Evolutionary conservation across 1,140 invertebrate species (phyloP).

Genomic region (Bacillus rossius): DNA sequence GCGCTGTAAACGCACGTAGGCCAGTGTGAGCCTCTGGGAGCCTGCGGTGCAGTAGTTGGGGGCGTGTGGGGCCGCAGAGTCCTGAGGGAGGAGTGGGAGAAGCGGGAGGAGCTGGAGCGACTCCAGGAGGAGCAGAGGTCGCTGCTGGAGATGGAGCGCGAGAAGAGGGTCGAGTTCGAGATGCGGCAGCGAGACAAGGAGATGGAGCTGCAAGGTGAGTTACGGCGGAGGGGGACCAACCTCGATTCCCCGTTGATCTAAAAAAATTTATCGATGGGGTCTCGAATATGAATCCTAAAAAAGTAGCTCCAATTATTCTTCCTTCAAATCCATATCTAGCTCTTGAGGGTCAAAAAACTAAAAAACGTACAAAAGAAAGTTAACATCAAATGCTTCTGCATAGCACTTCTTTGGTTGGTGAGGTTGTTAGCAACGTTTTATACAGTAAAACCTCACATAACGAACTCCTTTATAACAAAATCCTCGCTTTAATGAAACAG

Average conservation of each 20-base stretch:
- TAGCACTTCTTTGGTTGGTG: background rate
- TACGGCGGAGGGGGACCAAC: too few relatives aligned
- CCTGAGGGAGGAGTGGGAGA: slow-evolving; percentile 76
- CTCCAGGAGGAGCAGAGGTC: slow-evolving; percentile 67
- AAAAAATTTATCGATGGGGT: background rate
- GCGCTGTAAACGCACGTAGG: too few relatives aligned
- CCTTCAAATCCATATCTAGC: background rate
- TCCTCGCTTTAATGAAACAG: too few relatives aligned
- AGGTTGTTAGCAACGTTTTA: background rate
- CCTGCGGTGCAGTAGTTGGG: too few relatives aligned
- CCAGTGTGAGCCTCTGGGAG: too few relatives aligned
- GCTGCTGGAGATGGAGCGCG: slow-evolving; percentile 63
- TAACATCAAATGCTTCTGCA: background rate
- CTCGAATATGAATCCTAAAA: background rate
- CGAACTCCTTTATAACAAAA: too few relatives aligned
- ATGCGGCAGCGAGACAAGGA: slow-evolving; percentile 64
- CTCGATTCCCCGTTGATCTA: too few relatives aligned
- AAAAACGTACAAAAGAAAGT: background rate
- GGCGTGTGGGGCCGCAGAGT: too few relatives aligned
- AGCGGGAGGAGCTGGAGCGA: slow-evolving; percentile 68
- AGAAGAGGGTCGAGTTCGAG: slow-evolving; percentile 68
- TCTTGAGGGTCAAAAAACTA: background rate
- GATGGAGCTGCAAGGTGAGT: slow-evolving; percentile 53
- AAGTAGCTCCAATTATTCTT: background rate
- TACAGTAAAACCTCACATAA: too few relatives aligned